Conservation (phyloP, 2,797 vertebrate species). For the Eleutherodactylus coqui region DNA sequence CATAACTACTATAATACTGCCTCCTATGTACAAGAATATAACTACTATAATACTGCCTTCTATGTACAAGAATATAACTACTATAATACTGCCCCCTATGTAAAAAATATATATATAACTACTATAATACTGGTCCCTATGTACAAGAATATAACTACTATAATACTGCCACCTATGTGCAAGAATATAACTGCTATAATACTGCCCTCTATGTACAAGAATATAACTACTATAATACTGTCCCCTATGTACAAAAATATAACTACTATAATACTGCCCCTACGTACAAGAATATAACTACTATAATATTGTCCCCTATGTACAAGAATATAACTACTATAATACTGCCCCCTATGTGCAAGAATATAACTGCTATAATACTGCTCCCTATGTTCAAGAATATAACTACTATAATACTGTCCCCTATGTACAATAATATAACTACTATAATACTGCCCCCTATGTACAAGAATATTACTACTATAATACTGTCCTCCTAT, state of each 20-base stretch:
- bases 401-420: too few species aligned
- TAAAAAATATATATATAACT: background rate
- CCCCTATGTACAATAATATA: background rate
- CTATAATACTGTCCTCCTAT: too few species aligned
- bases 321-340: background rate
- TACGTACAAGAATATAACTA: background rate
- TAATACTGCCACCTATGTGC: too few species aligned
- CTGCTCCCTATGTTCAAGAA: background rate
- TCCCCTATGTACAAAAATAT: background rate
- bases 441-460: background rate
- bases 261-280: background rate
- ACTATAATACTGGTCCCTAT: background rate
- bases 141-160: background rate
- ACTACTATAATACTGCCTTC: background rate
- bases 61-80: background rate
- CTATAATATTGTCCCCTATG: background rate
- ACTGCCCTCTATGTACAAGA: background rate
- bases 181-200: background rate
- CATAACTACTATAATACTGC: background rate
- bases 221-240: conserved; percentile 1
- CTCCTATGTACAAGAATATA: background rate
- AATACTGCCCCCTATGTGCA: background rate
- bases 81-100: background rate
- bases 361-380: background rate
- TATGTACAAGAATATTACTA: background rate